Evolutionary conservation across 2,888 invertebrate genomes (phyloP).

Genomic region (Gastracanthus pulcherrimus): DNA sequence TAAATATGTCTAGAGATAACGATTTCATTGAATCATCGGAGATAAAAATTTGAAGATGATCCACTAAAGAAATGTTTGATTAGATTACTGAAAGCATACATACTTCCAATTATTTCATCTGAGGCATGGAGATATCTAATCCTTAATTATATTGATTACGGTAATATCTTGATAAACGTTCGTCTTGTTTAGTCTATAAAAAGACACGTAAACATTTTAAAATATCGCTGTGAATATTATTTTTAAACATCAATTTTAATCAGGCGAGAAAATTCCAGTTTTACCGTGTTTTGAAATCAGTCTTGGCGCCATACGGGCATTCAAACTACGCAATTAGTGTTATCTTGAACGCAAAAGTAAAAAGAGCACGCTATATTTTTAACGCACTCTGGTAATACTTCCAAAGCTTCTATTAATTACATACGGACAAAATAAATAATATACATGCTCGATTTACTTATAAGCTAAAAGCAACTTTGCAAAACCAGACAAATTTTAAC

Average conservation of each 20-base stretch:
- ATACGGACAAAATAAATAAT: neutral
- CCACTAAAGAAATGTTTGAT: conserved; percentile 34
- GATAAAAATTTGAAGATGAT: conserved; percentile 28
- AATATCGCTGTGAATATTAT: neutral
- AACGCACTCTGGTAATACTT: neutral
- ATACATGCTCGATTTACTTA: neutral
- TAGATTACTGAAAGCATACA: conserved; percentile 23
- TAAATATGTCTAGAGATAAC: conserved; percentile 21
- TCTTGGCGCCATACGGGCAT: neutral
- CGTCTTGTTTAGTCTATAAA: too few species aligned
- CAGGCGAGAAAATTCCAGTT: conserved; percentile 3
- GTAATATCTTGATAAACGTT: neutral
- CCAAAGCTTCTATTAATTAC: neutral
- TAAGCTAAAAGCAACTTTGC: neutral
- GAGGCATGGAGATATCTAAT: conserved; percentile 20
- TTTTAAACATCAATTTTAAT: conserved; percentile 21
- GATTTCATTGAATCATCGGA: conserved; percentile 30
- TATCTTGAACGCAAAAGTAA: neutral
- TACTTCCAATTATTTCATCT: conserved; percentile 6
- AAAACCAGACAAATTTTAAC: neutral
- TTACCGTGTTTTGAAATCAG: conserved; percentile 23
- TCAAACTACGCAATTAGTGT: conserved; percentile 17
- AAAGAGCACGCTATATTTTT: neutral
- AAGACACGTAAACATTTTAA: too few species aligned
- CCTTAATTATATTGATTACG: too few species aligned